These are phyloP conservation scores for Leucophora obtusa DNA, from an alignment of 2,888 invertebrate genomes.

Conservation along the genomic window DNA sequence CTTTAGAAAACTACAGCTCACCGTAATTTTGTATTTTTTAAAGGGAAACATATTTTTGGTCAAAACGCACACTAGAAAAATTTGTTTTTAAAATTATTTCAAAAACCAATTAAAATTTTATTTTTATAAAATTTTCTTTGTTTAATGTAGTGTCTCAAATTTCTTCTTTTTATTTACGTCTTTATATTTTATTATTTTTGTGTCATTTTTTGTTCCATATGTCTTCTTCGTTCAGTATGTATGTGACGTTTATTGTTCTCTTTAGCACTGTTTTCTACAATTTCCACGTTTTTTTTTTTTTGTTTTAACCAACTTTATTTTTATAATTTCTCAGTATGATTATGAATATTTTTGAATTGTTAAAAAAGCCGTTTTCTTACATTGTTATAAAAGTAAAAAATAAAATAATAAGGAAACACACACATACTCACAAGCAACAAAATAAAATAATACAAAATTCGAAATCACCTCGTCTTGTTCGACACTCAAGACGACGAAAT, in stretches of 20 bases:
- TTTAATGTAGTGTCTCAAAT: slow-evolving; percentile 36
- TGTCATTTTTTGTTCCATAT: slow-evolving; percentile 49
- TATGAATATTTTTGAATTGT: slow-evolving; percentile 13
- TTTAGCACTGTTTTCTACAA: slow-evolving; percentile 41
- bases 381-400: slow-evolving; percentile 16
- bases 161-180: slow-evolving; percentile 8
- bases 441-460: slow-evolving; percentile 35
- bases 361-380: slow-evolving; percentile 17
- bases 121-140: slow-evolving; percentile 38
- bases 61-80: background rate
- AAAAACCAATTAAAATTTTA: slow-evolving; percentile 2
- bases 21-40: slow-evolving; percentile 1
- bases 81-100: background rate
- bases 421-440: slow-evolving; percentile 39
- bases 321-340: slow-evolving; percentile 5
- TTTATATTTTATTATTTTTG: slow-evolving; percentile 14
- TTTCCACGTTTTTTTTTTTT: slow-evolving; percentile 49
- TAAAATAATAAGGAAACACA: slow-evolving; percentile 20
- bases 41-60: background rate
- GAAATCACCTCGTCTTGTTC: slow-evolving; percentile 57
- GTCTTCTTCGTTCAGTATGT: slow-evolving; percentile 17
- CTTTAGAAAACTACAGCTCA: slow-evolving; percentile 24
- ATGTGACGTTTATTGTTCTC: slow-evolving; percentile 45
- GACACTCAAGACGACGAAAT: slow-evolving; percentile 47
- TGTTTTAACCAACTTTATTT: slow-evolving; percentile 36